Percentiles rank a stretch among this genome's conserved stretches.
Evolutionary conservation across 2,797 vertebrate genomes (phyloP).

Genomic region (Melanotaenia trifasciata): DNA sequence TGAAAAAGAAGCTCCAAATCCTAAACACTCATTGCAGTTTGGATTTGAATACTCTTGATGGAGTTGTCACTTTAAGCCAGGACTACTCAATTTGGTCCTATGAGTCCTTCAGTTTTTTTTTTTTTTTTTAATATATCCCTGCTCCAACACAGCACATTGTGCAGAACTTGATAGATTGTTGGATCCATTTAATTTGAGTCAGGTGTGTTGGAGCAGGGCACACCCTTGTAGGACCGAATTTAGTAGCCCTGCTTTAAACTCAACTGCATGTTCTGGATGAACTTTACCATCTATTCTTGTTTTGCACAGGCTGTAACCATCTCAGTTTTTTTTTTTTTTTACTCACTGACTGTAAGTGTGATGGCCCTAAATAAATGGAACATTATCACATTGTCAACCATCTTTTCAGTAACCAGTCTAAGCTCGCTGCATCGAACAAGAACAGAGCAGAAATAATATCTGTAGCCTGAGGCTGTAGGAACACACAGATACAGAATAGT

Average conservation of each 20-base stretch:
- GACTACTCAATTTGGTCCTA: too few species aligned
- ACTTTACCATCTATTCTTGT: not conserved
- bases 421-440: constrained; percentile 20
- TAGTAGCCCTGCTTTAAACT: too few species aligned
- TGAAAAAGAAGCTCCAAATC: not conserved
- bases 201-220: too few species aligned
- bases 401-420: not conserved
- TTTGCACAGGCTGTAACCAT: not conserved
- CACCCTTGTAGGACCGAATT: too few species aligned
- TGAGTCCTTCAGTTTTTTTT: not conserved
- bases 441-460: constrained; percentile 10
- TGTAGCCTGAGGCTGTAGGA: constrained; percentile 32
- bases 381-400: not conserved
- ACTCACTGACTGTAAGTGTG: not conserved
- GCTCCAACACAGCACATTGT: too few species aligned
- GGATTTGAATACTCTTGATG: not conserved
- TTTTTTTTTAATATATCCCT: not conserved
- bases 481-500: constrained; percentile 21
- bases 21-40: not conserved
- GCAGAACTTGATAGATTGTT: too few species aligned
- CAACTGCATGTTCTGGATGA: not conserved
- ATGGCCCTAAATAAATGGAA: not conserved
- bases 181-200: too few species aligned
- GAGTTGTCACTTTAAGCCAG: not conserved
- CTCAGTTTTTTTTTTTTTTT: not conserved